These are phyloP conservation scores for Aspidiotus destructor DNA, from an alignment of 2,888 invertebrate species.

Conservation along the genomic window DNA sequence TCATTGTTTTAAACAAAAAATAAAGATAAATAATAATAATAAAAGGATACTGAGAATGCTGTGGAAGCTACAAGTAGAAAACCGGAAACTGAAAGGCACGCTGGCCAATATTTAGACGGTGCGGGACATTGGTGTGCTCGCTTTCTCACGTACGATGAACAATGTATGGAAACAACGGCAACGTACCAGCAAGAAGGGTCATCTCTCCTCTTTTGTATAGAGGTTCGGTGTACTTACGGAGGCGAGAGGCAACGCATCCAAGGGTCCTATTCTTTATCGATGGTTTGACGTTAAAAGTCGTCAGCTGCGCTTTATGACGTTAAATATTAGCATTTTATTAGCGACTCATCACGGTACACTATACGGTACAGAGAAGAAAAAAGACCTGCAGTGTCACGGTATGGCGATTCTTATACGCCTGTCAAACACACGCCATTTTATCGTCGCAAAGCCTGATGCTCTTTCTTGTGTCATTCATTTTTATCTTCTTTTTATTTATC, in stretches of 20 bases:
- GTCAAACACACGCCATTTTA: slow-evolving; percentile 28
- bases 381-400: slow-evolving; percentile 30
- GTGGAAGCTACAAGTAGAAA: slow-evolving; percentile 18
- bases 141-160: neutral
- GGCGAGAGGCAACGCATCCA: neutral
- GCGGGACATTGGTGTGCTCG: neutral
- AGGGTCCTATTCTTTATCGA: slow-evolving; percentile 31
- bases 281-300: slow-evolving; percentile 32
- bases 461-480: slow-evolving; percentile 25
- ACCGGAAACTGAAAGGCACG: neutral
- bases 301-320: slow-evolving; percentile 32
- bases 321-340: slow-evolving; percentile 33
- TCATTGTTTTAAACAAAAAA: too few relatives aligned
- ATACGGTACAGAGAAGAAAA: slow-evolving; percentile 17
- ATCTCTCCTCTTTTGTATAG: neutral
- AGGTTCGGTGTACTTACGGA: neutral
- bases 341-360: slow-evolving; percentile 31
- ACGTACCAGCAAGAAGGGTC: slow-evolving; percentile 5
- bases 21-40: neutral
- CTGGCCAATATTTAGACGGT: neutral
- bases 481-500: slow-evolving; percentile 13
- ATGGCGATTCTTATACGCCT: slow-evolving; percentile 30
- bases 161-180: neutral
- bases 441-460: neutral
- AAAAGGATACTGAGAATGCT: neutral